phyloP scores from a whole-genome alignment of 1,140 invertebrate genomes.

The Pinna nobilis region DNA sequence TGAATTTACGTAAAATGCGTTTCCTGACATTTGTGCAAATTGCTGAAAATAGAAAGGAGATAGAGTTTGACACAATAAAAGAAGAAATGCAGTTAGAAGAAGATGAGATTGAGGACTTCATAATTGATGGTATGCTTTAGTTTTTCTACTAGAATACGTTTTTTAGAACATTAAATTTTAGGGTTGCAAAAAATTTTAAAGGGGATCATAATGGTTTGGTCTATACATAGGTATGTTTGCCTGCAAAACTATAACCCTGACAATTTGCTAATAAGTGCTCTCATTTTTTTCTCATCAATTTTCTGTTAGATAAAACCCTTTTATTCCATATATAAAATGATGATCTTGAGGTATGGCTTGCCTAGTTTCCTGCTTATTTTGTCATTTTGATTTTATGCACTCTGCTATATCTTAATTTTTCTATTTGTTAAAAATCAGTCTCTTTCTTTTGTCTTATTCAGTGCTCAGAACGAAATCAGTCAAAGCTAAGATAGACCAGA shows the following conservation, averaged over 20 bases:
- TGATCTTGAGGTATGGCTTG: too few species aligned
- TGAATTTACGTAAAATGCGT: conserved; percentile 97
- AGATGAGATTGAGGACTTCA: conserved; percentile 94
- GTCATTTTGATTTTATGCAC: not conserved
- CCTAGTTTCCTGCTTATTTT: too few species aligned
- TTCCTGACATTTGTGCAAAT: conserved; percentile 97
- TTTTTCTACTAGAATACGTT: too few species aligned
- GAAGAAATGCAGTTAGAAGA: conserved; percentile 90
- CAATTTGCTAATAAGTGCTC: too few species aligned
- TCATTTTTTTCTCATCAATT: too few species aligned
- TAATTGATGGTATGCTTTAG: conserved; percentile 90
- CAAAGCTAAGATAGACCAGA: conserved; percentile 94
- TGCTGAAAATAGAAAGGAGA: conserved; percentile 92
- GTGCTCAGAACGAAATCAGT: conserved; percentile 96
- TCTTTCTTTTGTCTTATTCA: conserved; percentile 73
- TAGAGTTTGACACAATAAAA: conserved; percentile 91
- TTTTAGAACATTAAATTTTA: too few species aligned
- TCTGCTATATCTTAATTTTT: not conserved
- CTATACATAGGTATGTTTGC: too few species aligned
- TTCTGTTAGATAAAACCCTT: too few species aligned
- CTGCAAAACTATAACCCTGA: not conserved
- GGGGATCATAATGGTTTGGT: too few species aligned
- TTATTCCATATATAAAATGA: too few species aligned
- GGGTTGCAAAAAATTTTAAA: too few species aligned
- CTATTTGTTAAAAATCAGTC: not conserved